A percentile compares a stretch with the other conserved stretches of the same genome.
These are phyloP conservation scores for Vanacampus margaritifer DNA, from an alignment of 2,113 vertebrate species.

Conservation along the genomic window DNA sequence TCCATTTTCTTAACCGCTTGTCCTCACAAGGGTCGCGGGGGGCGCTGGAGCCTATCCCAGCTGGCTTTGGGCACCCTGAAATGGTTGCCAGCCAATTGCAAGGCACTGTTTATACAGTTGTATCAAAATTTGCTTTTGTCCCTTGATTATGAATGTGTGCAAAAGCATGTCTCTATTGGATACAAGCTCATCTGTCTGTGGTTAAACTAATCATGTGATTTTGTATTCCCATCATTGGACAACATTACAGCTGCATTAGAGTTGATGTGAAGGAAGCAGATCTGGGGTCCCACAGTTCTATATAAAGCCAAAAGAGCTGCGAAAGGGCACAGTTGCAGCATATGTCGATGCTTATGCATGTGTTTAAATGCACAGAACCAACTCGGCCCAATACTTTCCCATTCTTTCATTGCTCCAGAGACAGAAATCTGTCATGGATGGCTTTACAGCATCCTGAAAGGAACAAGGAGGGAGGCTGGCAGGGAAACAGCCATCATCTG, in stretches of 20 bases:
- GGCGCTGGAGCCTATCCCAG: too few relatives aligned
- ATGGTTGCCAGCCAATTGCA: too few relatives aligned
- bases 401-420: constrained; percentile 30
- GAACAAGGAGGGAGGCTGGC: constrained; percentile 33
- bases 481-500: constrained; percentile 45
- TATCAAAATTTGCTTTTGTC: neutral
- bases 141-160: neutral
- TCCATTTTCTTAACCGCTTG: too few relatives aligned
- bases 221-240: constrained; percentile 26
- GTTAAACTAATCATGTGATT: constrained; percentile 7
- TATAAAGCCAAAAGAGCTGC: constrained; percentile 9
- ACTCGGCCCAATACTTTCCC: constrained; percentile 13
- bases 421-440: constrained; percentile 33
- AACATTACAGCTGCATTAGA: neutral
- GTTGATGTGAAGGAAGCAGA: constrained; percentile 26
- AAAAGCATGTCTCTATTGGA: neutral
- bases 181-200: constrained; percentile 6
- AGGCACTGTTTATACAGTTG: neutral
- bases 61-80: too few relatives aligned
- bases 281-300: constrained; percentile 2
- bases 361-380: constrained; percentile 16
- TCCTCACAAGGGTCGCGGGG: too few relatives aligned
- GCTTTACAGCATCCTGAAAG: constrained; percentile 44
- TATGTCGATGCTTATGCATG: neutral
- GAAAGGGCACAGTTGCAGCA: neutral